Evolutionary conservation across 2,113 vertebrate genomes (phyloP), one percentile per base, ranked within the genome.

Genomic region (Stegastes partitus): DNA sequence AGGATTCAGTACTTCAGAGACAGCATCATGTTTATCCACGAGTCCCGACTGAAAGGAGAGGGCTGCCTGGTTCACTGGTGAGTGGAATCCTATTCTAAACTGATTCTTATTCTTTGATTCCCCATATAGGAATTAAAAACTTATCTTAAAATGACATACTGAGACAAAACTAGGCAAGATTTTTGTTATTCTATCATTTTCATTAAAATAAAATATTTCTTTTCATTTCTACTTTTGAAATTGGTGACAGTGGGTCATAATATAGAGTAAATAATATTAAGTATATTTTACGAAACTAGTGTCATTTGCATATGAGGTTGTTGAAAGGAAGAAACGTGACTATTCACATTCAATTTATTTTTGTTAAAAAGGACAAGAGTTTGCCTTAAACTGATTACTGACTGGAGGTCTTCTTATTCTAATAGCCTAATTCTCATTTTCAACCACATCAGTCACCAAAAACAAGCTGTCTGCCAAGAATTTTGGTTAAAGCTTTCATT

Each of bases 21-120:
- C 80, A 97, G 96, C 83, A 97, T 97, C 84, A 86, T 91, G 53
- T 97, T 98, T 64, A 98, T 97, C 84, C 97, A 98, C 8, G 96
- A 98, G 76, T 96, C 95, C 76, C 93, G 97, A 0, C 94, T 97
- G 74, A 93, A 91, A 67, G 95, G 96, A 34, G 95, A 97, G 81
- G 95, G 96, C 88, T 97, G 97, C 82, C 95, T 99, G 0, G 97
- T 98, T 39, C 97, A 98, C 89, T 98, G 97, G 97, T 98, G 94
- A 93, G 91, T 5, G 39, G 11, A 42, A 15, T 15, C 12, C 14
- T 15, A 15, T 42, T 14, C 4, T 42, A 11, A 31, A 31, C 6
- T 47, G 19, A 23, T 47, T 23, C 3, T 25, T 12, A 1, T 65
- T 12, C 49, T 28, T 65, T 22, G 2, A 34, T n/a, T n/a, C n/a